A percentile compares a stretch with the other conserved stretches of the same genome.
These are phyloP conservation scores for Spisula subtruncata DNA, from an alignment of 2,888 invertebrate species.

Conservation along the genomic window DNA sequence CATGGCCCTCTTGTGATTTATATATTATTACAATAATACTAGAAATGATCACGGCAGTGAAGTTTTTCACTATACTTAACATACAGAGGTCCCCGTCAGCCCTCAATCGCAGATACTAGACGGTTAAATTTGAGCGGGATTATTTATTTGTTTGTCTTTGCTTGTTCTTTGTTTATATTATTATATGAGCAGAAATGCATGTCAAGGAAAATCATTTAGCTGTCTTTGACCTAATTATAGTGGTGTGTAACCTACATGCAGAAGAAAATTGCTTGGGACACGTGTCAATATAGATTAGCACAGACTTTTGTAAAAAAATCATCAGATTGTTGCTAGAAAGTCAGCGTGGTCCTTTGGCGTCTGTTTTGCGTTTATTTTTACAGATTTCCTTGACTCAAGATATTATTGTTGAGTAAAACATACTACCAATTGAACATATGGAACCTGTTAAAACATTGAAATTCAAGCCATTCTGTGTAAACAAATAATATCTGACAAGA, in stretches of 20 bases:
- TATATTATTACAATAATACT: too few species aligned
- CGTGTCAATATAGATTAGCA: neutral
- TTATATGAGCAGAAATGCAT: too few species aligned
- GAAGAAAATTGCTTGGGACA: neutral
- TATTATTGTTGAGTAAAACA: neutral
- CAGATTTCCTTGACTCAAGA: neutral
- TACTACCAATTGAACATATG: conserved; percentile 37
- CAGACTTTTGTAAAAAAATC: conserved; percentile 16
- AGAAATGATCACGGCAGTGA: too few species aligned
- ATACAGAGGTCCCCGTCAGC: neutral
- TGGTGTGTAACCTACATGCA: neutral
- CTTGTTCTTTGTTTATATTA: too few species aligned
- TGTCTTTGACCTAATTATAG: neutral
- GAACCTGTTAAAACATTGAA: conserved; percentile 46
- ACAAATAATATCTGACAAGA: conserved; percentile 34
- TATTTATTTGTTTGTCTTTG: too few species aligned
- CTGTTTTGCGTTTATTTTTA: neutral
- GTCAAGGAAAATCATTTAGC: too few species aligned
- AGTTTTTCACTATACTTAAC: too few species aligned
- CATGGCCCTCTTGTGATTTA: too few species aligned
- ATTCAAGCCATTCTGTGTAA: conserved; percentile 39
- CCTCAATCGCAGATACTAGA: neutral
- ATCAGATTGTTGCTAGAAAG: neutral
- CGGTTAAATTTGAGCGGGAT: neutral
- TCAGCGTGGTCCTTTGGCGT: neutral